A percentile compares a stretch with the other conserved stretches of the same genome.
phyloP scores from a whole-genome alignment of 2,797 vertebrate species.

The Vipera latastei region DNA sequence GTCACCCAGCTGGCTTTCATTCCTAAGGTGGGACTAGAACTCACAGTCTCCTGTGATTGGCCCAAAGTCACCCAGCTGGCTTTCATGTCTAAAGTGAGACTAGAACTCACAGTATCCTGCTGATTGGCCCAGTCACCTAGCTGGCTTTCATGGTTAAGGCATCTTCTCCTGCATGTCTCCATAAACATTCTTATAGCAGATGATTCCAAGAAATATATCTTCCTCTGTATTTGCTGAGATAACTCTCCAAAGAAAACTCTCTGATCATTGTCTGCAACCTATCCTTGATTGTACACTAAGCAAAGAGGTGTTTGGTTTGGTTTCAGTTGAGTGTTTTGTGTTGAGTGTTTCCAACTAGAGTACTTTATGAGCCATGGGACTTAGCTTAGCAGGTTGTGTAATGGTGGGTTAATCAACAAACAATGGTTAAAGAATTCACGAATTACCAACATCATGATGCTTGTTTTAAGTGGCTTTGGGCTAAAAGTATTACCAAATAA shows the following conservation, averaged over 20 bases:
- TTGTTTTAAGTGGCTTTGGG: background rate
- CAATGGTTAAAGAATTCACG: background rate
- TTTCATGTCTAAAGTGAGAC: background rate
- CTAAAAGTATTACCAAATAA: background rate
- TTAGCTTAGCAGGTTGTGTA: background rate
- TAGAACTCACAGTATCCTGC: too few relatives aligned
- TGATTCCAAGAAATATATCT: background rate
- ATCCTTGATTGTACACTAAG: background rate
- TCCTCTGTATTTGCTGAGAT: background rate
- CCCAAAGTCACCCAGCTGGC: too few relatives aligned
- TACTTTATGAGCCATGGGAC: background rate
- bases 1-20: too few relatives aligned
- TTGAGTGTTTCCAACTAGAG: background rate
- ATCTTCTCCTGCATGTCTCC: background rate
- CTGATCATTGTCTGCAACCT: background rate
- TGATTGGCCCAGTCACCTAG: too few relatives aligned
- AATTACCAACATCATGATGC: background rate
- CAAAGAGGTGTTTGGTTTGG: background rate
- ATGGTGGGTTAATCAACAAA: background rate
- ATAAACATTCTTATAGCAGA: background rate
- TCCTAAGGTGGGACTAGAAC: background rate
- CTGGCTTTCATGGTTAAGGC: too few relatives aligned
- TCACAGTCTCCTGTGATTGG: background rate
- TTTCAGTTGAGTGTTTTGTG: background rate
- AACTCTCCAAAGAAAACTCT: background rate